A percentile compares a stretch with the other conserved stretches of the same genome.
Evolutionary conservation across 2,113 vertebrate species (phyloP).

Genomic region (Notothenia coriiceps): DNA sequence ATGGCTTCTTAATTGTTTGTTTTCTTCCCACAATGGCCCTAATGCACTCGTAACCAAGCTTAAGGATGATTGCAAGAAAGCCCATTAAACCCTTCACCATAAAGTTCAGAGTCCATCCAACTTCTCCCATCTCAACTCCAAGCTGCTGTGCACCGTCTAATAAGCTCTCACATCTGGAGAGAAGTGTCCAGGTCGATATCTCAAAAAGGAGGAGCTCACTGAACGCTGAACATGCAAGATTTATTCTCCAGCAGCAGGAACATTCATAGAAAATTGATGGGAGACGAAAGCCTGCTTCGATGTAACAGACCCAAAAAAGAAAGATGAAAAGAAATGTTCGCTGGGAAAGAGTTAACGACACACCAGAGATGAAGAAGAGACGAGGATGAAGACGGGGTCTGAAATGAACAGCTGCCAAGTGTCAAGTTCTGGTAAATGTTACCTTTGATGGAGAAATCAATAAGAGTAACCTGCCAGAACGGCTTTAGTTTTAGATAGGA

Average conservation of each 20-base stretch:
- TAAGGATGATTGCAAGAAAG: conserved; percentile 5
- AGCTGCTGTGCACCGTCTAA: conserved; percentile 32
- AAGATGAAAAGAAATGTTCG: conserved; percentile 51
- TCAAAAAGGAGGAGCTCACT: conserved; percentile 18
- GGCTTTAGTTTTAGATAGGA: conserved; percentile 5
- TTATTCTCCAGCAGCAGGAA: conserved; percentile 52
- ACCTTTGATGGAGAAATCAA: conserved; percentile 49
- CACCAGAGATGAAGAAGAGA: conserved; percentile 25
- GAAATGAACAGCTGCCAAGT: conserved; percentile 45
- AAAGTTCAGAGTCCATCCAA: conserved; percentile 13
- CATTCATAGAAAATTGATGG: conserved; percentile 65
- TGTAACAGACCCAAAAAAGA: conserved; percentile 38
- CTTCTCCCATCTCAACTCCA: conserved; percentile 16
- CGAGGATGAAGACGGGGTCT: conserved; percentile 31
- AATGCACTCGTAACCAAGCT: conserved; percentile 10
- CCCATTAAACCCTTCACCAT: conserved; percentile 3
- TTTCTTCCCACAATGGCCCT: too few species aligned
- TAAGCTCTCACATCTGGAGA: conserved; percentile 13
- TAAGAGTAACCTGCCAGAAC: conserved; percentile 38
- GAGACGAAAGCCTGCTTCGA: conserved; percentile 30
- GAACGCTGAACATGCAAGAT: conserved; percentile 66
- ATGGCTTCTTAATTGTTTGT: too few species aligned
- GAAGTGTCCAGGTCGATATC: conserved; percentile 16
- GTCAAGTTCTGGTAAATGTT: conserved; percentile 43
- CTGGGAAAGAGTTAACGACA: conserved; percentile 53